Percentiles rank a stretch among this genome's conserved stretches.
Evolutionary conservation across 1,140 invertebrate genomes (phyloP).

Genomic region (Propsilocerus akamusi): DNA sequence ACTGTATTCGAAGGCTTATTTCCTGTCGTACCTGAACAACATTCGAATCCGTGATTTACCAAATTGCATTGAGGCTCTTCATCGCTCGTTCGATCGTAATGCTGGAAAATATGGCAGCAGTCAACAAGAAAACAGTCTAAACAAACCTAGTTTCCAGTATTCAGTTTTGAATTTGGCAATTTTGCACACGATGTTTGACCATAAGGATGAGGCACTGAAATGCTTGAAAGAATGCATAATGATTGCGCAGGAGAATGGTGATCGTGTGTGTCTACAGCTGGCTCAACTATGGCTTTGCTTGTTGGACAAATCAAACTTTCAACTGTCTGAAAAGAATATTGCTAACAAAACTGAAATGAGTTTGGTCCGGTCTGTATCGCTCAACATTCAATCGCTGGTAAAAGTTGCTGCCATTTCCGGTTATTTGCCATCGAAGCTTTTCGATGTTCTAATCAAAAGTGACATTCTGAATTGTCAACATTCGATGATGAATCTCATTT

Average conservation of each 20-base stretch:
- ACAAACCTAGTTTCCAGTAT: slow-evolving; percentile 64
- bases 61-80: slow-evolving; percentile 62
- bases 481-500: slow-evolving; percentile 60
- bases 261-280: slow-evolving; percentile 68
- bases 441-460: slow-evolving; percentile 61
- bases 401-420: slow-evolving; percentile 26
- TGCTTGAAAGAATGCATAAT: slow-evolving; percentile 70
- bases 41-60: slow-evolving; percentile 72
- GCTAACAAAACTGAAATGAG: slow-evolving; percentile 26
- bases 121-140: slow-evolving; percentile 23
- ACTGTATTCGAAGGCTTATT: slow-evolving; percentile 74
- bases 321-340: slow-evolving; percentile 13
- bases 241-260: slow-evolving; percentile 71
- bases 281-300: slow-evolving; percentile 64
- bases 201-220: slow-evolving; percentile 58
- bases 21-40: slow-evolving; percentile 77
- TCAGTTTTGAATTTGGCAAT: slow-evolving; percentile 78
- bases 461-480: slow-evolving; percentile 72
- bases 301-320: slow-evolving; percentile 28
- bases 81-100: slow-evolving; percentile 68
- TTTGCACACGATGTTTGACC: slow-evolving; percentile 68
- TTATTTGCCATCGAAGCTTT: slow-evolving; percentile 24
- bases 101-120: slow-evolving; percentile 29
- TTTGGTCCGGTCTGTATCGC: slow-evolving; percentile 38
- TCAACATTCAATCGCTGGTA: slow-evolving; percentile 40